A percentile compares a stretch with the other conserved stretches of the same genome.
Evolutionary conservation across 2,797 vertebrate species (phyloP).

Genomic region (Natrix natrix): DNA sequence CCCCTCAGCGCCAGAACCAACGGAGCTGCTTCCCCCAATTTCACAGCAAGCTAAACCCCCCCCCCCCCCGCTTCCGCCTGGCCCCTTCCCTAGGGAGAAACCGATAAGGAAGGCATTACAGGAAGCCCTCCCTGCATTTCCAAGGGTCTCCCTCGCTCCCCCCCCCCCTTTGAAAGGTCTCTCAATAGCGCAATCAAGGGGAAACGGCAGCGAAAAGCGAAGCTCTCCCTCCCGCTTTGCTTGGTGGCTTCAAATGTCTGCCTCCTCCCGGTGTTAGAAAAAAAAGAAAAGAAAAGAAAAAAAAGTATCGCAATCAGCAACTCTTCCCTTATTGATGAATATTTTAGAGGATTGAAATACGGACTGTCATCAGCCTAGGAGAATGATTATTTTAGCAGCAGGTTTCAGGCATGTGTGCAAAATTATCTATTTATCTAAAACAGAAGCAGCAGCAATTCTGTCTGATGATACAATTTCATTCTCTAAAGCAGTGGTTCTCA

Average conservation of each 20-base stretch:
- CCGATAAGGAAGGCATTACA: slow-evolving; percentile 43
- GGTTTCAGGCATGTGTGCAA: slow-evolving; percentile 52
- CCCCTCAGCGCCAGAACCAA: slow-evolving; percentile 68
- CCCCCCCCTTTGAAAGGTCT: slow-evolving; percentile 21
- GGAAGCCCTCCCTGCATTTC: slow-evolving; percentile 42
- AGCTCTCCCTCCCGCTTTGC: slow-evolving; percentile 48
- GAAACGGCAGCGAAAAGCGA: slow-evolving; percentile 54
- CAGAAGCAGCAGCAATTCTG: slow-evolving; percentile 51
- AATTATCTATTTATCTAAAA: slow-evolving; percentile 36
- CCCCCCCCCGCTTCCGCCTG: slow-evolving; percentile 8
- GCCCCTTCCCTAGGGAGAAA: slow-evolving; percentile 37
- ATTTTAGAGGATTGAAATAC: slow-evolving; percentile 30
- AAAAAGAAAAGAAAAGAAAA: slow-evolving; percentile 27
- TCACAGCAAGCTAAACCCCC: slow-evolving; percentile 44
- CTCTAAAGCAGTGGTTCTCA: not conserved
- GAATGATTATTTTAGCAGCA: slow-evolving; percentile 51
- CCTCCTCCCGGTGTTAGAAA: not conserved
- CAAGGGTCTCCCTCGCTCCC: not conserved
- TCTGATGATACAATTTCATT: slow-evolving; percentile 47
- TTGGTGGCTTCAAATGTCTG: not conserved
- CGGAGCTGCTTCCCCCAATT: slow-evolving; percentile 56
- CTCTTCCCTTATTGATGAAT: slow-evolving; percentile 33
- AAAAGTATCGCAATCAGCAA: slow-evolving; percentile 33
- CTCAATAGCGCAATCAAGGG: slow-evolving; percentile 43
- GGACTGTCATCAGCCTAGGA: slow-evolving; percentile 32